These are phyloP conservation scores for Lasioglossum malachurum DNA, from an alignment of 2,888 invertebrate species.

Conservation along the genomic window DNA sequence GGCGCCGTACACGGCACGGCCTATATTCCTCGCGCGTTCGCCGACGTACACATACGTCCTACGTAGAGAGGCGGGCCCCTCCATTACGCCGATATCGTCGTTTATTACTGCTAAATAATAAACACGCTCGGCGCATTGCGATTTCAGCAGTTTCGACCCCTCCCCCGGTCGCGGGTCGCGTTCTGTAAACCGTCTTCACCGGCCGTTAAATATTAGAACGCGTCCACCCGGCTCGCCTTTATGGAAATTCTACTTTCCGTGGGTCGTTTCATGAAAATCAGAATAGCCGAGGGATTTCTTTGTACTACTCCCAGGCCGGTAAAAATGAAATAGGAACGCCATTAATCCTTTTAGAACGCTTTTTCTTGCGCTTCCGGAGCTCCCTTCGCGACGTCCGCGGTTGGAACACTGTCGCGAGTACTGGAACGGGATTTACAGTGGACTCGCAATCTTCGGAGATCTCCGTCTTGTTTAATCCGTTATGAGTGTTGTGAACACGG, in stretches of 20 bases:
- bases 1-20: slow-evolving; percentile 36
- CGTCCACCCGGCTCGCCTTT: not conserved
- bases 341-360: not conserved
- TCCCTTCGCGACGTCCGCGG: not conserved
- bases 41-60: slow-evolving; percentile 5
- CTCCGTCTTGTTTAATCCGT: not conserved
- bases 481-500: not conserved
- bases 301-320: not conserved
- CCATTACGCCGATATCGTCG: slow-evolving; percentile 18
- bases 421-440: not conserved
- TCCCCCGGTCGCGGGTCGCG: not conserved
- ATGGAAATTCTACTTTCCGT: slow-evolving; percentile 2
- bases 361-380: not conserved
- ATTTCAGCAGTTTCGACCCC: slow-evolving; percentile 1
- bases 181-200: not conserved
- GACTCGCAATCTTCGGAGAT: not conserved
- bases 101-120: slow-evolving; percentile 39
- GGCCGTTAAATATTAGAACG: slow-evolving; percentile 1
- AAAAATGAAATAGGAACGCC: not conserved
- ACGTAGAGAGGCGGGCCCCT: not conserved
- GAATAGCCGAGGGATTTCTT: not conserved
- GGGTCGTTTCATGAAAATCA: not conserved
- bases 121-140: slow-evolving; percentile 21
- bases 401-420: not conserved
- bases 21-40: slow-evolving; percentile 41